Conservation (phyloP, 2,797 vertebrate genomes). For the Crenichthys baileyi region DNA sequence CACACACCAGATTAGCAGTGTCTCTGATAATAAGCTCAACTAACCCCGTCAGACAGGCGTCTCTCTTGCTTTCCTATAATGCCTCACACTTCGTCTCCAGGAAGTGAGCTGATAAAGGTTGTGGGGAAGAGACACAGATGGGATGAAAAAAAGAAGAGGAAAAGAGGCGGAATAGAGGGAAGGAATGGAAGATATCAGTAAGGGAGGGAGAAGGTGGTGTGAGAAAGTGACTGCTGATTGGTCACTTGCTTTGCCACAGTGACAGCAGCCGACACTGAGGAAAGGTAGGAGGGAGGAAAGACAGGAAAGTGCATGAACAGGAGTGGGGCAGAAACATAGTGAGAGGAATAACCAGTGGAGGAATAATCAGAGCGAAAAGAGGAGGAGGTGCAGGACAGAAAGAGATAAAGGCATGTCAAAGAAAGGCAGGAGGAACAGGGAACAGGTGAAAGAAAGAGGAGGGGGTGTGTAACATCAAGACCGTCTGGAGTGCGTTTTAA, state of each 20-base stretch:
- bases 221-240: constrained; percentile 69
- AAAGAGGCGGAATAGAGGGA: constrained; percentile 32
- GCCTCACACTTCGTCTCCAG: constrained; percentile 74
- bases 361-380: constrained; percentile 60
- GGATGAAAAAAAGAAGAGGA: constrained; percentile 22
- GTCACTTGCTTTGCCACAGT: constrained; percentile 76
- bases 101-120: constrained; percentile 75
- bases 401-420: constrained; percentile 62
- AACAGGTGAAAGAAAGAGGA: constrained; percentile 66
- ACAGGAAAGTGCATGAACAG: constrained; percentile 46
- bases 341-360: constrained; percentile 38
- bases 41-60: constrained; percentile 79
- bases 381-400: constrained; percentile 49
- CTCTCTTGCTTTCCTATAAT: constrained; percentile 75
- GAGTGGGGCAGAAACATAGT: constrained; percentile 39
- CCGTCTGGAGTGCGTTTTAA: constrained; percentile 56
- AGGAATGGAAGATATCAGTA: constrained; percentile 44
- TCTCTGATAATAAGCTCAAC: constrained; percentile 76
- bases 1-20: constrained; percentile 70
- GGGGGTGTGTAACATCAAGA: constrained; percentile 54
- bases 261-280: constrained; percentile 74
- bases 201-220: constrained; percentile 55
- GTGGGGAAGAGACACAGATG: constrained; percentile 62
- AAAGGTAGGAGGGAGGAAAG: constrained; percentile 57
- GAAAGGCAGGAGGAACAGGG: constrained; percentile 49